These are phyloP conservation scores for Lophotriccus pileatus DNA, from an alignment of 2,797 vertebrate species.

Conservation along the genomic window DNA sequence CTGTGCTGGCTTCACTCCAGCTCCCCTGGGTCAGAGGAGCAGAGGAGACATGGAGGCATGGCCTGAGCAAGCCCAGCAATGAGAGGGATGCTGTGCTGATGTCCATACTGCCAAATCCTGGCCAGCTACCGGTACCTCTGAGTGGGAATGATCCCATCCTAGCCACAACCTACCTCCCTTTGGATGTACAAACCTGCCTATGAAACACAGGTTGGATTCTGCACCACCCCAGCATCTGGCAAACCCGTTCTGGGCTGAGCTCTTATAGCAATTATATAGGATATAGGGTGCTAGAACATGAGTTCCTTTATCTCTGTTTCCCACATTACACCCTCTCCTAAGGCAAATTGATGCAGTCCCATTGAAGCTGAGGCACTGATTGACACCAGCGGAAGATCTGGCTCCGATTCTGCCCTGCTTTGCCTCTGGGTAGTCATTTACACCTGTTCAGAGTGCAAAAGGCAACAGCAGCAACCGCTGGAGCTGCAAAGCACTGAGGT, in stretches of 20 bases:
- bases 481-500: background rate
- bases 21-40: background rate
- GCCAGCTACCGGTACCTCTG: background rate
- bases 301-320: slow-evolving; percentile 63
- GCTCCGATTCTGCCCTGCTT: background rate
- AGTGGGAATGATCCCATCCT: background rate
- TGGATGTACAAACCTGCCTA: background rate
- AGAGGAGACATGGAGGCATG: background rate
- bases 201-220: background rate
- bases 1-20: slow-evolving; percentile 22
- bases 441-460: slow-evolving; percentile 49
- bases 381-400: slow-evolving; percentile 52
- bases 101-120: background rate
- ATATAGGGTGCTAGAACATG: slow-evolving; percentile 54
- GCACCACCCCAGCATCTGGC: slow-evolving; percentile 5
- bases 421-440: slow-evolving; percentile 57
- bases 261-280: slow-evolving; percentile 53
- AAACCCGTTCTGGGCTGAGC: slow-evolving; percentile 30
- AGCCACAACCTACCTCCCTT: background rate
- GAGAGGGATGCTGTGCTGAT: background rate
- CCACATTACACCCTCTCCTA: slow-evolving; percentile 64
- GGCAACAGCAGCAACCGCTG: background rate
- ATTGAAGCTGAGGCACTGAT: slow-evolving; percentile 37
- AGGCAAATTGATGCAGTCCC: slow-evolving; percentile 48
- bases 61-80: background rate